Base-by-base conservation (phyloP, 2,888 invertebrate genomes). In the Nycteola revayana region DNA sequence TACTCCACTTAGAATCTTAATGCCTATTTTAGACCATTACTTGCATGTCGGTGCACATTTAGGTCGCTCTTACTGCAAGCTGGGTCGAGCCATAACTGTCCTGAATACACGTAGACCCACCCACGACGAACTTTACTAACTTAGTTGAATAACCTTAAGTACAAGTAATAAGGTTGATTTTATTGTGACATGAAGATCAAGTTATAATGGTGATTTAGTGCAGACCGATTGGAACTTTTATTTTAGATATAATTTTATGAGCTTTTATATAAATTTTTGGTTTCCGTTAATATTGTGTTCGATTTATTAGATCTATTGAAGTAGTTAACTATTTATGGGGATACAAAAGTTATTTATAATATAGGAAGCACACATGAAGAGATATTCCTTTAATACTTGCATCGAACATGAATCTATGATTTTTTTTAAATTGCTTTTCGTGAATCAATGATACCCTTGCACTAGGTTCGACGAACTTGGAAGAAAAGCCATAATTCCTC, bases 1-100 rank as follows among this genome's bases (percentile, higher is more conserved):
- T 3, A 14, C 14, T 21, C n/a, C 21, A 21, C 2, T 21, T 21
- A 21, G n/a, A 5, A 5, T 7, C n/a, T 21, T 35, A 32, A 49
- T 28, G 49, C 51, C 55, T 59, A 55, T 61, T 58, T 41, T 31
- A 32, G 28, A 29, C 21, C 34, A 52, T 64, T 55, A 60, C 53
- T 60, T 58, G 51, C 53, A 43, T 41, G 41, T 49, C 52, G 51
- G 52, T 51, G 49, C 47, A 63, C 42, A 69, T 66, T 47, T 69
- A 65, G 74, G 74, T 65, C 69, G 49, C 52, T 55, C 51, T 58
- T 64, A 52, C 60, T 56, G 51, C 51, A 58, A 60, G 60, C 60
- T 62, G 49, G 66, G 62, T 68, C 63, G 57, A 42, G 58, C 47
- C 53, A 49, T 52, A 45, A 59, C 52, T 65, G 68, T 42, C 61